Evolutionary conservation across 2,888 invertebrate genomes (phyloP), one percentile per base, ranked within the genome.

Genomic region (Vandiemenella viatica): DNA sequence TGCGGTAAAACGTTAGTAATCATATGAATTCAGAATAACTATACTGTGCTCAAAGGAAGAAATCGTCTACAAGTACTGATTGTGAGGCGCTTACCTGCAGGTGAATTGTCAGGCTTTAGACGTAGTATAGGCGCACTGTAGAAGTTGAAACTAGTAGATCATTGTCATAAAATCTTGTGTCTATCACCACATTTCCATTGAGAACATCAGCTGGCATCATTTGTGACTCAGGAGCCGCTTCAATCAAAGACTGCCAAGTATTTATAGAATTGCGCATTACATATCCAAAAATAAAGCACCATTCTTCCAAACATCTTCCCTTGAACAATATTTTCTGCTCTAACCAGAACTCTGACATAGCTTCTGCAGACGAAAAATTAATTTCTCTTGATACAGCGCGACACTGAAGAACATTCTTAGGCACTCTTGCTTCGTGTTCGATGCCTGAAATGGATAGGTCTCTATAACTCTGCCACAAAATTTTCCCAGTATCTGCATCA

Each of bases 91-190:
- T n/a, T n/a, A n/a, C n/a, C n/a, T n/a, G n/a, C n/a, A n/a, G n/a
- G n/a, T n/a, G n/a, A n/a, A n/a, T n/a, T n/a, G n/a, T n/a, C n/a
- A n/a, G n/a, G n/a, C n/a, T 2, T 78, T 75, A 97, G 46, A 96
- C 83, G 63, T 98, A 98, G 71, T 87, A 97, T 43, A 98, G 76
- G 52, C 96, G 79, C 51, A 98, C 93, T 67, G 81, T 83, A 16
- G 97, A 98, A 43, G 91, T 95, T 53, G 91, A 88, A 56, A 98
- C 90, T 58, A 93, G 76, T 45, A 92, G 74, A 61, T 95, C 89
- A 58, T 89, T 93, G 66, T 98, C 96, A 65, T 79, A 97, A 70
- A 96, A 96, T 65, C 89, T 89, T 1, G 95, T 96, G 72, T 96
- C 95, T 57, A 96, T 93, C 20, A 95, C 87, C 46, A 95, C 84